phyloP scores from a whole-genome alignment of 2,113 vertebrate species.

The Leptosomus discolor region DNA sequence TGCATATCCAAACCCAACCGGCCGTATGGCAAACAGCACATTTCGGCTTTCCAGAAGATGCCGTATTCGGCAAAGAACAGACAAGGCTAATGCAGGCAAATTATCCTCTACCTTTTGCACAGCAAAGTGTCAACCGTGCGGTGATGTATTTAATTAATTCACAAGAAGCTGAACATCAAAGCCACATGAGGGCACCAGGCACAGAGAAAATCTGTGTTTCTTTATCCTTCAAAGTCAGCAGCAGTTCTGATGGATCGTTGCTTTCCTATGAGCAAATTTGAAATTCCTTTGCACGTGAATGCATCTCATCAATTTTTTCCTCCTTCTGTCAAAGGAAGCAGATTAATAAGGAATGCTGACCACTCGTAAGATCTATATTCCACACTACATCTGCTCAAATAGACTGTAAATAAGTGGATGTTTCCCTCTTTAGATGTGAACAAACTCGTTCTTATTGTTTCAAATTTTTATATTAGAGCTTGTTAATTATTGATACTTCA shows the following conservation, averaged over 20 bases:
- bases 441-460: neutral
- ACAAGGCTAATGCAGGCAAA: neutral
- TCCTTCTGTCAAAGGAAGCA: neutral
- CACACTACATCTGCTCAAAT: neutral
- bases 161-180: slow-evolving; percentile 41
- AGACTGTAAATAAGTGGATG: neutral
- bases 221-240: neutral
- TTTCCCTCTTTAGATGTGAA: neutral
- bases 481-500: neutral
- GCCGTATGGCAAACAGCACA: neutral
- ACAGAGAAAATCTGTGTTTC: slow-evolving; percentile 30
- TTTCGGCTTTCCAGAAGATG: neutral
- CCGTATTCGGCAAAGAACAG: neutral
- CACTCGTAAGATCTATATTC: neutral
- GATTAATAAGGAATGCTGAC: neutral
- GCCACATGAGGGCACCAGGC: slow-evolving; percentile 68
- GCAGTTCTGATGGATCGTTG: neutral
- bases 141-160: neutral
- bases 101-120: neutral
- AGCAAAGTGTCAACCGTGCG: neutral
- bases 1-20: neutral
- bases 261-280: neutral
- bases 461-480: neutral
- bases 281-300: neutral
- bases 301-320: neutral